A percentile compares a stretch with the other conserved stretches of the same genome.
These are phyloP conservation scores for Zonitis immaculata DNA, from an alignment of 2,888 invertebrate species.

Conservation along the genomic window DNA sequence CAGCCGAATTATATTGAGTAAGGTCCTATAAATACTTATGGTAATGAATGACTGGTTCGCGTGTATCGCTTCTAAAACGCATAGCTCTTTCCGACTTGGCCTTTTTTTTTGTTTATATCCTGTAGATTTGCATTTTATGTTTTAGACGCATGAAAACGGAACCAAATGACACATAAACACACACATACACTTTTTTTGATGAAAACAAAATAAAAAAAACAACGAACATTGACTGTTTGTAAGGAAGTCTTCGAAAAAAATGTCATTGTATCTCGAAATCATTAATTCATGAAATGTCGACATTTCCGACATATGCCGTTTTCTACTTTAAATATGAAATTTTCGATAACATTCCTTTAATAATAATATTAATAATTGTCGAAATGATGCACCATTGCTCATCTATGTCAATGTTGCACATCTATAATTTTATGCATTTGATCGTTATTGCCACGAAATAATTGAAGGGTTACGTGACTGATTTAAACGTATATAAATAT, in stretches of 20 bases:
- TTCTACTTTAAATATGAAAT: too few species aligned
- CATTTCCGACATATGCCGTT: not conserved
- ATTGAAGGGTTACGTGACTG: slow-evolving; percentile 1
- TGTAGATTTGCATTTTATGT: slow-evolving; percentile 23
- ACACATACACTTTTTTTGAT: not conserved
- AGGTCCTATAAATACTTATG: slow-evolving; percentile 19
- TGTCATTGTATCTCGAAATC: not conserved
- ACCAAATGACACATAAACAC: slow-evolving; percentile 8
- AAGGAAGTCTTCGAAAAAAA: not conserved
- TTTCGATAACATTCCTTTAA: not conserved
- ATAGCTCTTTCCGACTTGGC: slow-evolving; percentile 13
- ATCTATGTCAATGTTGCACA: not conserved
- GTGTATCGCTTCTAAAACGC: slow-evolving; percentile 16
- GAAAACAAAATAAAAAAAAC: too few species aligned
- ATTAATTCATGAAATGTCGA: not conserved
- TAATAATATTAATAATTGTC: not conserved
- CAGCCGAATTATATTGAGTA: slow-evolving; percentile 16
- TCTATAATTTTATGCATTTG: not conserved
- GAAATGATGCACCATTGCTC: not conserved
- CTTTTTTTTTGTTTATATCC: slow-evolving; percentile 20
- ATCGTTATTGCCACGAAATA: not conserved
- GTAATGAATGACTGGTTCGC: slow-evolving; percentile 20
- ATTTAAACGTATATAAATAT: not conserved
- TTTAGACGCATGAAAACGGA: slow-evolving; percentile 19
- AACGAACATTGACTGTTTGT: not conserved